Percentiles rank a stretch among this genome's conserved stretches.
These are phyloP conservation scores for Solea solea DNA, from an alignment of 2,113 vertebrate species.

Conservation along the genomic window DNA sequence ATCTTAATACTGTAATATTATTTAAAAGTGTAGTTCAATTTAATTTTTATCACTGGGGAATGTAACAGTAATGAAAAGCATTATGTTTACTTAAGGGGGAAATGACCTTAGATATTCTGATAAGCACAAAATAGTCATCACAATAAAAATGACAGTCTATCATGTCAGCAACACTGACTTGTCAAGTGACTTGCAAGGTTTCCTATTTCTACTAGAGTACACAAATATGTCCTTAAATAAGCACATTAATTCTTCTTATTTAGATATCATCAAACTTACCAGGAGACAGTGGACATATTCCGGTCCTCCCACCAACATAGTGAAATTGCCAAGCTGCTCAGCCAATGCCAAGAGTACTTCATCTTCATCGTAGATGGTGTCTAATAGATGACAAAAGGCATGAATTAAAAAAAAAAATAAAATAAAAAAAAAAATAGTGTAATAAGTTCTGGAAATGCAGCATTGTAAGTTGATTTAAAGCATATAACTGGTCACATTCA, in stretches of 20 bases:
- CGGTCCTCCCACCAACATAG: slow-evolving; percentile 89
- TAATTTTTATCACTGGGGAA: not conserved
- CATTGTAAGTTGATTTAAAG: not conserved
- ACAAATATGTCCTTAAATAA: not conserved
- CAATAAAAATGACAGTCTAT: not conserved
- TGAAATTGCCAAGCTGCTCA: slow-evolving; percentile 92
- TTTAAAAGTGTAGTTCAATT: not conserved
- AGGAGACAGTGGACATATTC: slow-evolving; percentile 92
- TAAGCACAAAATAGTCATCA: not conserved
- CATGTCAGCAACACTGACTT: not conserved
- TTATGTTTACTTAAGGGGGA: no score
- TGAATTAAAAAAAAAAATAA: no score
- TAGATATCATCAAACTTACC: slow-evolving; percentile 74
- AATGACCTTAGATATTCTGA: no score
- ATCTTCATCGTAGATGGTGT: slow-evolving; percentile 94
- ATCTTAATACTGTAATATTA: not conserved
- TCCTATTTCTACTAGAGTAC: no score
- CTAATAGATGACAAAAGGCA: slow-evolving; percentile 59
- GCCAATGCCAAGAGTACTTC: slow-evolving; percentile 91
- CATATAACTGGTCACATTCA: no score
- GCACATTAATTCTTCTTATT: not conserved
- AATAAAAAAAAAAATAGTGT: not conserved
- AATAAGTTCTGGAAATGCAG: not conserved
- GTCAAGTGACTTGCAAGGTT: not conserved
- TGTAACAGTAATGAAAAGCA: not conserved